A percentile compares a stretch with the other conserved stretches of the same genome.
These are phyloP conservation scores for Ericerus pela DNA, from an alignment of 1,140 invertebrate genomes.

Conservation along the genomic window DNA sequence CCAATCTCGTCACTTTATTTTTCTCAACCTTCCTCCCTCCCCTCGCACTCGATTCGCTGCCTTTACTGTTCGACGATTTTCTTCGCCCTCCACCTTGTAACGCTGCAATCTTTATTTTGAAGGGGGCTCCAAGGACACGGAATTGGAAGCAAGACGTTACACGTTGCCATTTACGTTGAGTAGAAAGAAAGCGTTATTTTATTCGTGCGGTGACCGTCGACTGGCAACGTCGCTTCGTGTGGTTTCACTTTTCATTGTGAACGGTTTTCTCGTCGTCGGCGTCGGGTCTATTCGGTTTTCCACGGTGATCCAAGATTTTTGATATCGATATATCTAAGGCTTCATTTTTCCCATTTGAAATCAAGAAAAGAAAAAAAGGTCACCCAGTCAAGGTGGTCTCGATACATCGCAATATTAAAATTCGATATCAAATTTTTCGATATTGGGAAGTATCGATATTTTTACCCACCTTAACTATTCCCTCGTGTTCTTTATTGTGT, in stretches of 20 bases:
- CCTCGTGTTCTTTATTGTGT: too few species aligned
- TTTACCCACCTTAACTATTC: too few species aligned
- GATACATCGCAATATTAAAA: too few species aligned
- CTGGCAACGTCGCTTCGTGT: neutral
- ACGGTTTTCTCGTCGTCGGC: constrained; percentile 3
- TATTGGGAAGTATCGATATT: too few species aligned
- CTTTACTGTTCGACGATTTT: neutral
- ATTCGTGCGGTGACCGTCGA: neutral
- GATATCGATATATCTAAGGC: too few species aligned
- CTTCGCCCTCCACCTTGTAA: neutral
- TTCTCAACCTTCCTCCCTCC: neutral
- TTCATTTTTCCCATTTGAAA: too few species aligned
- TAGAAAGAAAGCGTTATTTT: neutral
- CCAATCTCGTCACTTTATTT: too few species aligned
- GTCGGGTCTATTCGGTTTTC: too few species aligned
- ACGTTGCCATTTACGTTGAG: neutral
- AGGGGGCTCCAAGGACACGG: constrained; percentile 7
- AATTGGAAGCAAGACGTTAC: neutral
- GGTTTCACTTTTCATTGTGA: constrained; percentile 9
- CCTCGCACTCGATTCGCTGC: neutral
- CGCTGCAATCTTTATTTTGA: constrained; percentile 1
- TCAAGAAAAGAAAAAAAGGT: too few species aligned
- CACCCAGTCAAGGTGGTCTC: too few species aligned
- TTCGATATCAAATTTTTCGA: too few species aligned
- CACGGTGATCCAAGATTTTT: too few species aligned